Evolutionary conservation across 2,888 invertebrate species (phyloP).

Genomic region (Thalpophila matura): DNA sequence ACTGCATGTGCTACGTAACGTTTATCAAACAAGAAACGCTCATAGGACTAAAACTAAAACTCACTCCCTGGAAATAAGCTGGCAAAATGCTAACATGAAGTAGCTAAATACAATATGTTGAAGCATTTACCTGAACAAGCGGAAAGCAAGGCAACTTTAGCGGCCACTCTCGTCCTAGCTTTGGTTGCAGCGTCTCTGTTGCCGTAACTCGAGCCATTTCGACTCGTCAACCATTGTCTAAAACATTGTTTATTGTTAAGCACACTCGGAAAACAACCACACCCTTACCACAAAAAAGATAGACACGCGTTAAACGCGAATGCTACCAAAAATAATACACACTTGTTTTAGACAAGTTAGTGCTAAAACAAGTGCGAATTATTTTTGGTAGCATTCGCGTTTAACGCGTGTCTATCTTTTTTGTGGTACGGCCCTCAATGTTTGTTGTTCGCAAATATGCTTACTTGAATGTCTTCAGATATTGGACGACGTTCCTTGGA

Average conservation of each 20-base stretch:
- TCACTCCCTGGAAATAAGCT: background rate
- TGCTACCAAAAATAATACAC: too few species aligned
- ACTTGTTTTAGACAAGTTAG: too few species aligned
- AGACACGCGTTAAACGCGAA: too few species aligned
- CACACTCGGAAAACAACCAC: slow-evolving; percentile 23
- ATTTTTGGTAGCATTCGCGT: too few species aligned
- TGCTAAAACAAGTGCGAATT: too few species aligned
- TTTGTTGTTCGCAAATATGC: slow-evolving; percentile 65
- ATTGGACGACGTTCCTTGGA: slow-evolving; percentile 96
- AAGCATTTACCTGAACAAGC: slow-evolving; percentile 93
- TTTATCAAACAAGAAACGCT: too few species aligned
- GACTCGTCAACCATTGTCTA: slow-evolving; percentile 84
- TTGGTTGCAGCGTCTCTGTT: slow-evolving; percentile 84
- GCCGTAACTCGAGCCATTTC: slow-evolving; percentile 72
- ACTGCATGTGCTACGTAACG: too few species aligned
- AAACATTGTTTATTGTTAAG: slow-evolving; percentile 36
- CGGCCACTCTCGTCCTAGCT: slow-evolving; percentile 95
- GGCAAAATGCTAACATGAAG: background rate
- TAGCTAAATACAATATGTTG: background rate
- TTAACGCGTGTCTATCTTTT: too few species aligned
- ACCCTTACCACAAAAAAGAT: background rate
- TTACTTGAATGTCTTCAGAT: slow-evolving; percentile 96
- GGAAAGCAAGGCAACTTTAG: slow-evolving; percentile 96
- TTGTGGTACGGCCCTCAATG: too few species aligned
- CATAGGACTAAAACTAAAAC: too few species aligned